Base-by-base conservation (phyloP, 2,888 invertebrate genomes). In the Agrypnus murinus region DNA sequence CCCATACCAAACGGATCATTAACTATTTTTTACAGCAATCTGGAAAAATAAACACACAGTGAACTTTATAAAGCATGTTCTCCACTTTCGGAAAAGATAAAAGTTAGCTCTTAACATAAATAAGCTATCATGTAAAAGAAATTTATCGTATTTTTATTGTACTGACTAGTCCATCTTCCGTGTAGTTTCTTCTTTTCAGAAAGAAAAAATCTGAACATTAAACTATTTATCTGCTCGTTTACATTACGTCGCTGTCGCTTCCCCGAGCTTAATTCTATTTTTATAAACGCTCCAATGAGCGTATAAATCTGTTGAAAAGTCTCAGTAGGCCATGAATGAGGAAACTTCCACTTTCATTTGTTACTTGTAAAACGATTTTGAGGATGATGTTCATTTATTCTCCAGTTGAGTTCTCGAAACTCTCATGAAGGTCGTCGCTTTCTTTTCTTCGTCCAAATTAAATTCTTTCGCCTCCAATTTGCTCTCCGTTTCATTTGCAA, bases 291-390 rank as follows among this genome's bases (percentile, higher is more conserved):
- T 38, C 69, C 43, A 53, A 70, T 50, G 60, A 69, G 63, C 34
- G 65, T 65, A 69, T 65, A 65, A 69, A 65, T 65, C 50, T 60
- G 63, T 31, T 63, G 63, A 46, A 68, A 68, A 57, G 53, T 62
- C 68, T 55, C 66, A 63, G 63, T 58, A 66, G 71, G 62, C 66
- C 60, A 45, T 62, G 72, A 72, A 72, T 60, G 46, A 58, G 60
- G 55, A 64, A 65, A 71, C 68, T 72, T 72, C 65, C 57, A 72
- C 68, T 68, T 72, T 69, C 65, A 72, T 72, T 72, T 69, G 68
- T 68, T 72, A 65, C 60, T 69, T 69, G 72, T 69, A 57, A 72
- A 72, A 48, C 60, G 65, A 65, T 72, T 71, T 72, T 59, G 68
- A 72, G 59, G 66, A 68, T 68, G 67, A 65, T 58, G 64, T 64